Base-by-base conservation (phyloP, 1,140 invertebrate genomes). In the Melanaphis sacchari region DNA sequence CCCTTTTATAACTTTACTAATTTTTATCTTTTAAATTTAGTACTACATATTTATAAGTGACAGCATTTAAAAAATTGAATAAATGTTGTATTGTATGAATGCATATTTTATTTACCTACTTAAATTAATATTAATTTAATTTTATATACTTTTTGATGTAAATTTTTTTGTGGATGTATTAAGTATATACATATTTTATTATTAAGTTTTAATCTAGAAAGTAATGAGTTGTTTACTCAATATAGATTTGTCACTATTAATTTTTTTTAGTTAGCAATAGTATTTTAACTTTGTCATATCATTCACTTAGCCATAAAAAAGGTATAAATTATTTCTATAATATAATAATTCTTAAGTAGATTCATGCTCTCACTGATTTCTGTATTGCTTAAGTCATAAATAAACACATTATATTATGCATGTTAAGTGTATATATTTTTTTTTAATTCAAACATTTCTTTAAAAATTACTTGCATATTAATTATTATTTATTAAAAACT, bases 1-100 rank as follows among this genome's bases (percentile, higher is more conserved):
- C 24, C 22, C 21, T 89, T 89, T 89, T 89, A 38, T 54, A 88
- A 89, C 49, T 89, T 49, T 82, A 38, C 46, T n/a, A 46, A 46
- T 36, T 11, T 3, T 24, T 38, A 59, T n/a, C n/a, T 11, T 43
- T 85, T 84, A 2, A 21, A 88, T 31, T 43, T 49, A 49, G 43
- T 49, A 49, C 9, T 88, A 2, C 8, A 52, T 52, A 52, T 49
- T 88, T 88, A 36, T 36, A 49, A 49, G 43, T 8, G 8, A 46
- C 31, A 6, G 36, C 4, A 22, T 36, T 88, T 46, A 31, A 85
- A 24, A 31, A 31, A 43, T 31, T 43, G 11, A 40, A 2, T 85
- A 26, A 3, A 43, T 0, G 1, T n/a, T 24, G 6, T 21, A 41
- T 87, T 87, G 26, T 87, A 87, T 84, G 9, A 26, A 40, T 41